Conservation (phyloP, 2,113 vertebrate species). For the Serinus canaria region DNA sequence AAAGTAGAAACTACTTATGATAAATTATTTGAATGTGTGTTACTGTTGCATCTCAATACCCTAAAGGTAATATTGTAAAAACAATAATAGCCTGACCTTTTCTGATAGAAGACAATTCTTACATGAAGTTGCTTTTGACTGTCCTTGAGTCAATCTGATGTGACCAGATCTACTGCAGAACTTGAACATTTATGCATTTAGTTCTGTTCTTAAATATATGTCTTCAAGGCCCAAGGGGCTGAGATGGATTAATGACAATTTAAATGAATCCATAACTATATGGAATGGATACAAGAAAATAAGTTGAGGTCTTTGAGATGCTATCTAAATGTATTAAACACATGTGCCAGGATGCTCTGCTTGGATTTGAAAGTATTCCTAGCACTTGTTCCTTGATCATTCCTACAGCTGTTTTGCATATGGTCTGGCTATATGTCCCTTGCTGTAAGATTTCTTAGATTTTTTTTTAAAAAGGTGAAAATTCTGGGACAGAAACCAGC, state of each 20-base stretch:
- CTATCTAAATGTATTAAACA: not conserved
- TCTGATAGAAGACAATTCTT: not conserved
- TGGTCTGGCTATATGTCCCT: not conserved
- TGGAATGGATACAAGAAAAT: not conserved
- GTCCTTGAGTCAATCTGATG: not conserved
- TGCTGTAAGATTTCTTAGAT: not conserved
- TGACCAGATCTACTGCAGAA: not conserved
- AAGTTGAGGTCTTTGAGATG: not conserved
- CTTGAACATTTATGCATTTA: not conserved
- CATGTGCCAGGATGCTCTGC: not conserved
- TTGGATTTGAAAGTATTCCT: not conserved
- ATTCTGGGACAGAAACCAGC: not conserved
- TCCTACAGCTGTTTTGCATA: not conserved
- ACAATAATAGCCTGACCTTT: not conserved
- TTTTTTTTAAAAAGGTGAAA: not conserved
- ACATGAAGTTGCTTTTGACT: not conserved
- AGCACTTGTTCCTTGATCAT: not conserved
- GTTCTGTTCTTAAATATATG: not conserved
- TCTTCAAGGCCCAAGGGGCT: not conserved
- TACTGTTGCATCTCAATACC: not conserved
- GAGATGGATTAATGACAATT: not conserved
- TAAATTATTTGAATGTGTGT: not conserved
- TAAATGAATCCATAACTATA: not conserved
- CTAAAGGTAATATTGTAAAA: not conserved
- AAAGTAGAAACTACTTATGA: not conserved